Evolutionary conservation across 2,113 vertebrate genomes (phyloP), one percentile per base, ranked within the genome.

Genomic region (Hassar affinis): DNA sequence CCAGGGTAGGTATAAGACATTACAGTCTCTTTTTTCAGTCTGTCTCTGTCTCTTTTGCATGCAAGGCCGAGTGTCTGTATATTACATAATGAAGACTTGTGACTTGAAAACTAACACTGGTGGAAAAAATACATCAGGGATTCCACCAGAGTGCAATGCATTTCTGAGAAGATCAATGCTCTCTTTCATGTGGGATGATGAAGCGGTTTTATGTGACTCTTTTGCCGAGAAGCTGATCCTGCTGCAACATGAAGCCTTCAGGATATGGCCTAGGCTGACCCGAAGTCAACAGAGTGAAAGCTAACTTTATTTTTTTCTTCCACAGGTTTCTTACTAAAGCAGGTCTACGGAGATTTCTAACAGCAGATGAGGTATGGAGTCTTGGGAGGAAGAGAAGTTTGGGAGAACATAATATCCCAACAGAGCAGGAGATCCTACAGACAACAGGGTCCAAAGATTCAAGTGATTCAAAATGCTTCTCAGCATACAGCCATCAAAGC

Each of bases 1-100:
- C 84, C 89, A 57, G 88, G 89, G 89, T 90, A 90, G 85, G 89
- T 90, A 77, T 33, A 84, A 33, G 30, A 56, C 74, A 83, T 85
- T 83, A 68, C 33, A 78, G 8, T 45, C 71, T 52, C 30, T 69
- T 76, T 62, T 66, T 38, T 52, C 3, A 33, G 61, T 74, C 71
- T 75, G 49, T 82, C 38, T 51, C 68, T 75, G 22, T 17, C 18
- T 47, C 51, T 78, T 66, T 72, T 79, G 56, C 79, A 79, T 89
- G 85, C 81, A 85, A 59, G 78, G 76, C 57, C 71, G 56, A 68
- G n/a, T 85, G 33, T 86, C 62, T 84, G 52, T 80, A 42, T 86
- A 69, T 14, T 80, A 61, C 72, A 42, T 81, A 72, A 76, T 80
- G 54, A 81, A 47, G 80, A 52, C 68, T 71, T 79, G 45, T 47